phyloP scores from a whole-genome alignment of 2,888 invertebrate species.

The Galerucella pusilla region DNA sequence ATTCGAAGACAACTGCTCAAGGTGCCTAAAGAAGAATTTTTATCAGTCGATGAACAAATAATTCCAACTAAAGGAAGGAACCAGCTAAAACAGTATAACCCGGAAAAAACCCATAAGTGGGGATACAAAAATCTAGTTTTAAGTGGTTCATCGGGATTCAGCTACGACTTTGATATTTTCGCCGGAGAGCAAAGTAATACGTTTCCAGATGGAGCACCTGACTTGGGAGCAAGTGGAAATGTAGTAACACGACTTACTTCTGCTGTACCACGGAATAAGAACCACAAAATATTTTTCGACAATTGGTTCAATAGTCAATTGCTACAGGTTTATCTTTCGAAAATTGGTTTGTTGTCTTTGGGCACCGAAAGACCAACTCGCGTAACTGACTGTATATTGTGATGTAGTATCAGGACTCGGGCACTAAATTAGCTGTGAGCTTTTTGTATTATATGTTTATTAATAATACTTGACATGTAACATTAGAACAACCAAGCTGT shows the following conservation, averaged over 20 bases:
- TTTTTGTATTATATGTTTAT: too few relatives aligned
- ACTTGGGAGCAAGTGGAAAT: constrained; percentile 31
- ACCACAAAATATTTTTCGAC: constrained; percentile 52
- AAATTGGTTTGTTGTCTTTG: constrained; percentile 36
- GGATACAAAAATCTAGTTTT: too few relatives aligned
- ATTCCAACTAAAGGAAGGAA: constrained; percentile 28
- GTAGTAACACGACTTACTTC: constrained; percentile 21
- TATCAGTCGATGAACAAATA: constrained; percentile 27
- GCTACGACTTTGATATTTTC: constrained; percentile 35
- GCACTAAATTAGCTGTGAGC: too few relatives aligned
- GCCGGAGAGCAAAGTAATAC: constrained; percentile 29
- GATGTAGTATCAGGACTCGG: too few relatives aligned
- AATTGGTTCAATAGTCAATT: constrained; percentile 53
- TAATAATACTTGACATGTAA: too few relatives aligned
- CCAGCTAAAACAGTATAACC: constrained; percentile 32
- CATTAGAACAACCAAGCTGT: too few relatives aligned
- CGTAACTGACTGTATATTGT: neutral
- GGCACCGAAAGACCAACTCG: neutral
- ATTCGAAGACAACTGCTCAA: too few relatives aligned
- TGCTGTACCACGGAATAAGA: constrained; percentile 16
- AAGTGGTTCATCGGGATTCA: constrained; percentile 29
- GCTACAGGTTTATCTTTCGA: constrained; percentile 44
- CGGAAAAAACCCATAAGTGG: constrained; percentile 3
- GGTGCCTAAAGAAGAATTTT: constrained; percentile 17
- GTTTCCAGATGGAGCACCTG: constrained; percentile 26